phyloP scores from a whole-genome alignment of 2,113 vertebrate species.

The Helogale parvula region DNA sequence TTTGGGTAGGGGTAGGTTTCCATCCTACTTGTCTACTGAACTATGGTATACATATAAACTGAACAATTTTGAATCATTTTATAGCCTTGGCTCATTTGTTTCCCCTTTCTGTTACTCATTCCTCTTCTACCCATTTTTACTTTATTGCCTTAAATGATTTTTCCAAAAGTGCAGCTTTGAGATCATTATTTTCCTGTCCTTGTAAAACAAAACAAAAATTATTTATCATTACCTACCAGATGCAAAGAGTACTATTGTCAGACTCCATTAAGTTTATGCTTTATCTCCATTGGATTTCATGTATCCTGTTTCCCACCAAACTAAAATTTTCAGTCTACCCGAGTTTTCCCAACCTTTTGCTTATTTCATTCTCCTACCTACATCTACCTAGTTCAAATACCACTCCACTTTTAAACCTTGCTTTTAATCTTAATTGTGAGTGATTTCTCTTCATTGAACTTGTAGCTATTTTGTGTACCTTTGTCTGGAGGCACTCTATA shows the following conservation, averaged over 20 bases:
- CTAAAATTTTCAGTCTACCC: not conserved
- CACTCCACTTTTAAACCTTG: not conserved
- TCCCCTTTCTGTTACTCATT: conserved; percentile 12
- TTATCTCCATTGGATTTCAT: not conserved
- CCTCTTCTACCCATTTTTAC: not conserved
- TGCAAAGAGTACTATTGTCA: not conserved
- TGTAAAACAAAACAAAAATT: not conserved
- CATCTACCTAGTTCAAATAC: not conserved
- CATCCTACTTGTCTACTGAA: not conserved
- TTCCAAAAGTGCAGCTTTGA: not conserved
- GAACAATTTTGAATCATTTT: conserved; percentile 18
- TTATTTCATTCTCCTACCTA: not conserved
- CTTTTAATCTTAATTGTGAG: not conserved
- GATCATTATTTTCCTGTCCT: not conserved
- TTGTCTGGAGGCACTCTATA: not conserved
- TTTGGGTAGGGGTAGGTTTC: not conserved
- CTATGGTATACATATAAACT: conserved; percentile 9
- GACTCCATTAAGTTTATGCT: not conserved
- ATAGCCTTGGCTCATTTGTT: conserved; percentile 45
- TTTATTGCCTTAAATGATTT: conserved; percentile 41
- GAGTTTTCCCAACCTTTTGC: not conserved
- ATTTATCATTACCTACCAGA: not conserved
- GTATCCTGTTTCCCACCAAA: not conserved
- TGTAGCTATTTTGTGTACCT: not conserved
- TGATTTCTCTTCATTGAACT: not conserved